Evolutionary conservation across 2,113 vertebrate species (phyloP), one percentile per base, ranked within the genome.

Genomic region (Corvus hawaiiensis): DNA sequence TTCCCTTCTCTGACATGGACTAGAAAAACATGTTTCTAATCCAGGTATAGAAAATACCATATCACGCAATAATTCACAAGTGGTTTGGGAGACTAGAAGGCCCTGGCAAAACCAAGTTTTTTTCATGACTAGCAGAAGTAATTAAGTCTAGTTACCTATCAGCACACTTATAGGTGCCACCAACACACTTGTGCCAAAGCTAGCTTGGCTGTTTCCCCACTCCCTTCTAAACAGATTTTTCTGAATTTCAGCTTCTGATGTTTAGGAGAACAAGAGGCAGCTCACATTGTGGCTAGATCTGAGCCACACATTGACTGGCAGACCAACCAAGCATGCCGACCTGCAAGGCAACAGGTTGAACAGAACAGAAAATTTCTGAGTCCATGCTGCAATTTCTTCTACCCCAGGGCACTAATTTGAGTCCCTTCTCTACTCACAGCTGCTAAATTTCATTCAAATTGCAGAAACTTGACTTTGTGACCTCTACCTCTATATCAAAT

Each of bases 401-500:
- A 62, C 79, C 46, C 67, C 0, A n/a, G 26, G 78, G 32, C 67
- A 90, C 58, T 61, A 62, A 87, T 76, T 23, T 83, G n/a, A 92
- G 75, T 76, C 75, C 16, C 13, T 85, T 95, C 26, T 94, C 82
- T 84, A 73, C 32, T 80, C 59, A 39, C 55, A 93, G 80, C 79
- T 89, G 72, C 68, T 71, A 77, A 89, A 43, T 90, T 93, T 95
- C 73, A 90, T 48, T 78, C 76, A 89, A 87, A 78, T 35, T 66
- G 39, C 37, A 93, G 92, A 92, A 96, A 86, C 75, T 84, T 90
- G 75, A 83, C 83, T 84, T 84, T 56, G 51, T 66, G 86, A 92
- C 75, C 55, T 88, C 67, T 61, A 10, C 17, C 48, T 77, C 75
- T 90, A 3, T 63, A 82, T 89, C 56, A 84, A 86, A 86, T 52